Base-by-base conservation (phyloP, 2,113 vertebrate species). In the Bubo scandiacus region DNA sequence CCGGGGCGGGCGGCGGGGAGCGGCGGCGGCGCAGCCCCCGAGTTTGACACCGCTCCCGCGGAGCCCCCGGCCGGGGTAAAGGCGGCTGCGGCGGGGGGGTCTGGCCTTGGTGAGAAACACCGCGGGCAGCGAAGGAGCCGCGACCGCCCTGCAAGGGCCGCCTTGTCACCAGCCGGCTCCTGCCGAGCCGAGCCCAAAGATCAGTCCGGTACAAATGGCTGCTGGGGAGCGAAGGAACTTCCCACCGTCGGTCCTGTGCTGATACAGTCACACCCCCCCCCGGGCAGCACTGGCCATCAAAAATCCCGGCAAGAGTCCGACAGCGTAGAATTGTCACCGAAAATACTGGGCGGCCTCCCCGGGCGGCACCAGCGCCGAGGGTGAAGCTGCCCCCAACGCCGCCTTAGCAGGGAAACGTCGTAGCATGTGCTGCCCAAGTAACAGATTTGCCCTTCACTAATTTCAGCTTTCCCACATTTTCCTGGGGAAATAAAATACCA, bases 381-480 rank as follows among this genome's bases (percentile, higher is more conserved):
- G 11, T 6, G 59, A 17, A 20, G 42, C 65, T 43, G 43, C 43
- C 43, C 43, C 43, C 43, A 17, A 17, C 43, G 43, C 43, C 43
- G 43, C 43, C 43, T 17, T 6, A 45, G 16, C 15, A 43, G 43
- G 43, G 15, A 43, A 17, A 15, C 43, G 38, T 38, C 2, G 30
- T 2, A 16, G 38, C 32, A 2, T 66, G 81, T 71, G 42, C 58
- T 84, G 47, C 79, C 29, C 63, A 9, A 61, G 51, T 25, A 42
- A 36, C n/a, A 38, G 32, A 47, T 58, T 54, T 63, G 66, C 65
- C 52, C 22, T 10, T 52, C 1, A 1, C 66, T 61, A 34, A 72
- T 87, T 87, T 61, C 88, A 81, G 59, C 82, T 86, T 88, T 90
- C 66, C 58, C 54, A 5, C 38, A 88, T 87, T 63, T 87, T 92